These are phyloP conservation scores for Lutraria lutraria DNA, from an alignment of 2,888 invertebrate species.

Conservation along the genomic window DNA sequence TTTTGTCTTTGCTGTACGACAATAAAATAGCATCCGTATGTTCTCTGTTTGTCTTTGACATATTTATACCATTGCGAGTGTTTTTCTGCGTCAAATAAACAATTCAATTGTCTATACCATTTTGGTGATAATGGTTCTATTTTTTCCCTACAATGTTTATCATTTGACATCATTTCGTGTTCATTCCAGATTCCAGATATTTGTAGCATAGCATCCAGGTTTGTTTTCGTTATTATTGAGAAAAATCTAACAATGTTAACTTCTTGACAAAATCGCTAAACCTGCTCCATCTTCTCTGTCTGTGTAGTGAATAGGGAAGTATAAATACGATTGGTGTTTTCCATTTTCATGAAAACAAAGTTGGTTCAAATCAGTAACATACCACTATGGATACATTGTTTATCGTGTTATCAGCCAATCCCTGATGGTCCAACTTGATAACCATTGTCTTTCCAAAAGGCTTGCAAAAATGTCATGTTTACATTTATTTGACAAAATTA, in stretches of 20 bases:
- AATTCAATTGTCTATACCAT: neutral
- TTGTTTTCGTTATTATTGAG: neutral
- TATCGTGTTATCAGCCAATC: no score
- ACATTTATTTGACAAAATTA: no score
- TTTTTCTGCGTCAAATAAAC: constrained; percentile 16
- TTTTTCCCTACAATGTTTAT: neutral
- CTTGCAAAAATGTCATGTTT: no score
- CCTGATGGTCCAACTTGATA: no score
- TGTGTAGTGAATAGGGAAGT: no score
- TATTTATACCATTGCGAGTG: constrained; percentile 5
- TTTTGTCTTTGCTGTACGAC: neutral
- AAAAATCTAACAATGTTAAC: neutral
- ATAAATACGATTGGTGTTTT: no score
- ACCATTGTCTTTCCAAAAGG: no score
- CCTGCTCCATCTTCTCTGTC: no score
- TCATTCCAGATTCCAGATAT: neutral
- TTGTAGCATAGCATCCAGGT: neutral
- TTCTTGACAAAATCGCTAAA: neutral
- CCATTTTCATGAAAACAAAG: no score
- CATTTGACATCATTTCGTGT: neutral
- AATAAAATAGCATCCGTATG: constrained; percentile 17
- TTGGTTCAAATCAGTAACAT: no score
- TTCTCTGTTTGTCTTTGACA: constrained; percentile 5
- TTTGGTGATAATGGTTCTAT: neutral
- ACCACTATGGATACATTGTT: no score